phyloP scores from a whole-genome alignment of 2,113 vertebrate genomes.

The Chaetops frenatus region DNA sequence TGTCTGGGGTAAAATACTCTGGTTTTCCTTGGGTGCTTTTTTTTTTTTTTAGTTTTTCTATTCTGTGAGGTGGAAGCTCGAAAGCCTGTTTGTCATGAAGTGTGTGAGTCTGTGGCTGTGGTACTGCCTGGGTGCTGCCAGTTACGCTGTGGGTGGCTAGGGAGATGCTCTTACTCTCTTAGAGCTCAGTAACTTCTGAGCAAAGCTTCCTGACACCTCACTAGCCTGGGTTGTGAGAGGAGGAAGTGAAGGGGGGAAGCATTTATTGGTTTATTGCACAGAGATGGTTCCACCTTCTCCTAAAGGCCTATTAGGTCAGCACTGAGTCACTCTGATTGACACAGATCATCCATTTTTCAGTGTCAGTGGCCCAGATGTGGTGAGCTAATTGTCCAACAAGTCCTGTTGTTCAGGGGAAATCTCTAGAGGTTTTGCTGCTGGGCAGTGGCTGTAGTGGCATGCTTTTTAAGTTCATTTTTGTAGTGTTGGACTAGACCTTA shows the following conservation, averaged over 20 bases:
- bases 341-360: constrained; percentile 34
- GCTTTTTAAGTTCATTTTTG: neutral
- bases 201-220: neutral
- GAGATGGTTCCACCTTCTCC: neutral
- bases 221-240: neutral
- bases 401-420: constrained; percentile 34
- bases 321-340: constrained; percentile 58
- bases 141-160: neutral
- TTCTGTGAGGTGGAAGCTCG: neutral
- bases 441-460: constrained; percentile 16
- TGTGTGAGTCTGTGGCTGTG: neutral
- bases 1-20: neutral
- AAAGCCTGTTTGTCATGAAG: neutral
- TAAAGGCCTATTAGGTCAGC: neutral
- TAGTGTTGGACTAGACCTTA: neutral
- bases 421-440: neutral
- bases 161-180: neutral
- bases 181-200: neutral
- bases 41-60: neutral
- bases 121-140: neutral
- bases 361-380: constrained; percentile 23
- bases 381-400: constrained; percentile 70
- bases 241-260: neutral
- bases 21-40: rapidly evolving
- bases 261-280: constrained; percentile 44